Base-by-base conservation (phyloP, 2,113 vertebrate species). In the Hiodon tergisus region DNA sequence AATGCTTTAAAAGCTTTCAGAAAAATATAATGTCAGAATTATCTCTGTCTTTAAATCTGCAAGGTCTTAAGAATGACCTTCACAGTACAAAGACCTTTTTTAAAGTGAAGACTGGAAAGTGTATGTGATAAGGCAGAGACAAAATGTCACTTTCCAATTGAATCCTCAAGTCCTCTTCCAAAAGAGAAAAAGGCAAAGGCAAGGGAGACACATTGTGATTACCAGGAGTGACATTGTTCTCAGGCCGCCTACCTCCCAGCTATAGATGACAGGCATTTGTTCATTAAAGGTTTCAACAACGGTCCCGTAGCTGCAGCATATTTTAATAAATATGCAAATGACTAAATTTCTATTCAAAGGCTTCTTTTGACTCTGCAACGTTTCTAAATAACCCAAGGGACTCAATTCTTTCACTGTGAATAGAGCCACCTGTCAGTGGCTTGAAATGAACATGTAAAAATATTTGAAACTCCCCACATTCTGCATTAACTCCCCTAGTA, bases 301-400 rank as follows among this genome's bases (percentile, higher is more conserved):
- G 58, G 74, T 88, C 83, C 86, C 77, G 73, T 47, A 84, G 82
- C 74, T 81, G 80, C 14, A 4, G 71, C 54, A 13, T 74, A 82
- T 91, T 90, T 83, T 88, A 91, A 92, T 88, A 86, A 88, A 78
- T 87, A 91, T 88, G 88, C 78, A 91, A 92, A 90, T 88, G 68
- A 85, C 77, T 82, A 76, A 76, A 87, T 83, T 85, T 83, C 71
- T 82, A 83, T 88, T 87, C 83, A 84, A 78, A 88, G 85, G 75
- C 57, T 87, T 80, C 81, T 83, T 87, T 73, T 80, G 70, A 84
- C 72, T 83, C 60, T 79, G 80, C 0, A 55, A 78, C 82, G 71
- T 84, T 90, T 88, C 84, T 82, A 82, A 85, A 89, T 86, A 88
- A 90, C 83, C 78, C 83, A 85, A 67, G 83, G 84, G 87, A 83